Evolutionary conservation across 1,140 invertebrate species (phyloP).

Genomic region (Onthophagus taurus): DNA sequence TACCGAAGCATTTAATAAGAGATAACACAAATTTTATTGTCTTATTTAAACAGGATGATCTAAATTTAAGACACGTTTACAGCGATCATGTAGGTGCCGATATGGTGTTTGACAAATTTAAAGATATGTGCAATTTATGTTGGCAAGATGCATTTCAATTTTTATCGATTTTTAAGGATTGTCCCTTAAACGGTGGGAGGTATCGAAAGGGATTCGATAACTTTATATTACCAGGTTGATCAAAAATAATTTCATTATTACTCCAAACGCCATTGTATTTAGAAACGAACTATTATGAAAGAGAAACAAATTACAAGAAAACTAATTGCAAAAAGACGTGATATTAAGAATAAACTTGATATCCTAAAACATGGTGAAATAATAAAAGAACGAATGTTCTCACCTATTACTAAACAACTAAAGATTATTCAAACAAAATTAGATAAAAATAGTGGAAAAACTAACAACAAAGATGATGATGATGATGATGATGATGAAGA

Average conservation of each 20-base stretch:
- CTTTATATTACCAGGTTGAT: constrained; percentile 10
- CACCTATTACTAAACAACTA: constrained; percentile 3
- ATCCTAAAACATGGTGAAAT: constrained; percentile 8
- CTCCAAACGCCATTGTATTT: background rate
- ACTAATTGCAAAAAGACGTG: background rate
- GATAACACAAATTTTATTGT: constrained; percentile 38
- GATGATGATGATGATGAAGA: background rate
- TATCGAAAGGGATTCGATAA: constrained; percentile 30
- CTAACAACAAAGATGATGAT: background rate
- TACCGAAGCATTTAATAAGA: constrained; percentile 36
- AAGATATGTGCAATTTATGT: constrained; percentile 28
- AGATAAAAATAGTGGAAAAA: background rate
- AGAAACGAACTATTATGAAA: background rate
- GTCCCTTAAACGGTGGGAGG: constrained; percentile 23
- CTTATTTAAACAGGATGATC: constrained; percentile 39
- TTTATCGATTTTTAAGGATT: constrained; percentile 31
- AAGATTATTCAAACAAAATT: background rate
- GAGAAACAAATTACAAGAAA: constrained; percentile 3
- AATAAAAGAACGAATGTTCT: too few species aligned
- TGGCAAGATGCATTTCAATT: constrained; percentile 27
- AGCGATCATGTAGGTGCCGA: constrained; percentile 34
- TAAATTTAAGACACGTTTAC: constrained; percentile 37
- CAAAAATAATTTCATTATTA: background rate
- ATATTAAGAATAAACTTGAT: constrained; percentile 4
- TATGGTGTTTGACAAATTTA: constrained; percentile 32